Evolutionary conservation across 2,113 vertebrate species (phyloP).

Genomic region (Nesogale talazaci): DNA sequence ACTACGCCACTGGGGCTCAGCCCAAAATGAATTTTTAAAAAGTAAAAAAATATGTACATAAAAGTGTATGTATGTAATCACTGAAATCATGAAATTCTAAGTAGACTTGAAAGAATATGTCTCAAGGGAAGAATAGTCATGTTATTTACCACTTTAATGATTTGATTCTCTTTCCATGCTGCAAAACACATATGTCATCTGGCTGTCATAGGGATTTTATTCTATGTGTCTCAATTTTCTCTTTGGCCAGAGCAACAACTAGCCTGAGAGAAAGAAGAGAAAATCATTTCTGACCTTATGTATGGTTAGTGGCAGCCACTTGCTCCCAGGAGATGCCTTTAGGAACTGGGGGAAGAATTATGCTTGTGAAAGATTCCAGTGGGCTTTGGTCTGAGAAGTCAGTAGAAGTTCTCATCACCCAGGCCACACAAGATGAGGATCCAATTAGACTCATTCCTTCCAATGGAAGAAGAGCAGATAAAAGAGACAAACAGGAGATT

Average conservation of each 20-base stretch:
- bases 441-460: neutral
- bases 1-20: too few species aligned
- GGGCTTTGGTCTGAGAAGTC: neutral
- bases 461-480: fast-evolving
- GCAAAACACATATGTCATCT: neutral
- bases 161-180: neutral
- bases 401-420: neutral
- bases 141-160: neutral
- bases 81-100: neutral
- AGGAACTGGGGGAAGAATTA: neutral
- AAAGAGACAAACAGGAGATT: neutral
- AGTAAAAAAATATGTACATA: neutral
- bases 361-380: neutral
- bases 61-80: neutral
- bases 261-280: neutral
- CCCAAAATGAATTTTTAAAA: neutral
- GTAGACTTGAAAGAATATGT: neutral
- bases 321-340: neutral
- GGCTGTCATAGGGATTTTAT: neutral
- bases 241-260: neutral
- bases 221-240: neutral
- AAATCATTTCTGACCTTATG: neutral
- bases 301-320: neutral
- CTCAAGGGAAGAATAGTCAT: neutral
- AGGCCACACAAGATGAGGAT: neutral